phyloP scores from a whole-genome alignment of 1,140 invertebrate species.

The Halesus radiatus region DNA sequence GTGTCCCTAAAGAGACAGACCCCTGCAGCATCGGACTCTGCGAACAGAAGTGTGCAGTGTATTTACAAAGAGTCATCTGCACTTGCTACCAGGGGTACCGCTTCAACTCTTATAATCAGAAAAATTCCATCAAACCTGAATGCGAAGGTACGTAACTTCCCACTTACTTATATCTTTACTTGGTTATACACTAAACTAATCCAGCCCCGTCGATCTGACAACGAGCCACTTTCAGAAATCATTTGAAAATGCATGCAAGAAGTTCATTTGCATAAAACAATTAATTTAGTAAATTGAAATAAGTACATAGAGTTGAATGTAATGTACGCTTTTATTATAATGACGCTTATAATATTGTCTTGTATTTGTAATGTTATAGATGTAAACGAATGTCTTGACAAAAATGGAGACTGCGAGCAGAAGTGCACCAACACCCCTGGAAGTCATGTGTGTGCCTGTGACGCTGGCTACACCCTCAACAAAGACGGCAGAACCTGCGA shows the following conservation, averaged over 20 bases:
- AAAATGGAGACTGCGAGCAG: slow-evolving; percentile 75
- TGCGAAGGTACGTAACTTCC: slow-evolving; percentile 76
- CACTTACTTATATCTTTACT: no score
- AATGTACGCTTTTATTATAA: no score
- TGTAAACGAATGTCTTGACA: slow-evolving; percentile 78
- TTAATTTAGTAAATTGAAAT: no score
- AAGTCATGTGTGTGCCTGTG: slow-evolving; percentile 72
- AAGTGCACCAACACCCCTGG: slow-evolving; percentile 74
- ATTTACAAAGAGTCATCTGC: slow-evolving; percentile 74
- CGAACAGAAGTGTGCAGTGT: slow-evolving; percentile 76
- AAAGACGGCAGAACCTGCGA: slow-evolving; percentile 75
- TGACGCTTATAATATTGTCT: neutral
- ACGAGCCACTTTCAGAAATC: no score
- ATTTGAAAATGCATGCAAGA: no score
- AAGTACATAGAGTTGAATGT: no score
- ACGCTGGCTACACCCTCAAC: slow-evolving; percentile 67
- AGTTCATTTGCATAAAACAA: no score
- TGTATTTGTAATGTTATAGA: slow-evolving; percentile 65
- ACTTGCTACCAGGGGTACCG: slow-evolving; percentile 75
- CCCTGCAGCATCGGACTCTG: slow-evolving; percentile 76
- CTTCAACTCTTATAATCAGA: slow-evolving; percentile 72
- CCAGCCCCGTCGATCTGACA: no score
- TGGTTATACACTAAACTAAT: no score
- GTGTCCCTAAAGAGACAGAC: slow-evolving; percentile 72
- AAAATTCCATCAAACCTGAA: slow-evolving; percentile 69